Evolutionary conservation across 2,113 vertebrate species (phyloP).

Genomic region (Capreolus pygargus): DNA sequence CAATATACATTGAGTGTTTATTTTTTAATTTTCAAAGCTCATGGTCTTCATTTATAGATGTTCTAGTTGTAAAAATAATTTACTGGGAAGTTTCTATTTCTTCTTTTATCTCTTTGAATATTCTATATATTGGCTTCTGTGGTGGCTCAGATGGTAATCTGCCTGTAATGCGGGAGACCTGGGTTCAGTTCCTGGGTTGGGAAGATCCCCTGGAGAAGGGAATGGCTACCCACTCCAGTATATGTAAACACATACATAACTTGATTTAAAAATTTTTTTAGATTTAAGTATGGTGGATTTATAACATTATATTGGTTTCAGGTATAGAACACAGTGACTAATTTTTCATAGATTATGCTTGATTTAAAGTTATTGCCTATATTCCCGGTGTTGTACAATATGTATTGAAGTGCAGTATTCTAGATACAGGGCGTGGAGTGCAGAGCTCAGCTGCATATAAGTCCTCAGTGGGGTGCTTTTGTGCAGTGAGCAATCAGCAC

Average conservation of each 20-base stretch:
- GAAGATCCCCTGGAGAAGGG: background rate
- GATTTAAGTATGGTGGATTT: background rate
- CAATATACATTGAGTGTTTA: background rate
- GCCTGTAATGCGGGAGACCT: background rate
- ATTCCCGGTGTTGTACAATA: background rate
- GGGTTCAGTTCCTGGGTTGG: background rate
- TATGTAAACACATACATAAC: background rate
- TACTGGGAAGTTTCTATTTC: background rate
- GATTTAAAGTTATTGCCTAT: background rate
- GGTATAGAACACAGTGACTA: background rate
- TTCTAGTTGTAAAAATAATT: background rate
- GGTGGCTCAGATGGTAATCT: background rate
- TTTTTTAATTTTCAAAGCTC: background rate
- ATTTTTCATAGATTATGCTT: background rate
- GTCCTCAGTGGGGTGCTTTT: background rate
- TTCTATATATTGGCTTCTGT: background rate
- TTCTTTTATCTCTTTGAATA: background rate
- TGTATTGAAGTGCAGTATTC: background rate
- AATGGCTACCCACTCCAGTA: background rate
- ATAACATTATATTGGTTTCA: background rate
- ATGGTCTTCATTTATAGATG: background rate
- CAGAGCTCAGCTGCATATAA: background rate
- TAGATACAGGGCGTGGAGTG: background rate
- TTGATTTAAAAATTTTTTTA: background rate
- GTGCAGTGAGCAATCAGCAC: background rate